Percentiles rank a stretch among this genome's conserved stretches.
phyloP scores from a whole-genome alignment of 2,113 vertebrate species.

The Garra rufa region DNA sequence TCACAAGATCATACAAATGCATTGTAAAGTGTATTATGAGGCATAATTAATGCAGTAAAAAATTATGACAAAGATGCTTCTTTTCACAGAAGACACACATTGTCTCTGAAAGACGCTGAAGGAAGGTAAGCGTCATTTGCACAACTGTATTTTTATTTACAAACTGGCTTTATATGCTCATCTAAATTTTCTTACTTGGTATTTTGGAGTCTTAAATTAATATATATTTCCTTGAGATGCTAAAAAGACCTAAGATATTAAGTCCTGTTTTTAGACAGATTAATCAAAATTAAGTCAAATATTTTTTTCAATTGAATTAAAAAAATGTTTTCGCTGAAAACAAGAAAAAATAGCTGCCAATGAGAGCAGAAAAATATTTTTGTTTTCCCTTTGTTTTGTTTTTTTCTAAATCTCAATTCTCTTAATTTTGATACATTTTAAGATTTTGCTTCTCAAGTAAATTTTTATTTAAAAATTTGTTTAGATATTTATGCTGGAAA shows the following conservation, averaged over 20 bases:
- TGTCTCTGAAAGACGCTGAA: slow-evolving; percentile 81
- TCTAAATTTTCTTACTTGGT: too few species aligned
- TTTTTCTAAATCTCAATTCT: too few species aligned
- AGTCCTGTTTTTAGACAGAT: too few species aligned
- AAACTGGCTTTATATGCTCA: neutral
- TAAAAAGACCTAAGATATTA: too few species aligned
- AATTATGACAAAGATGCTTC: neutral
- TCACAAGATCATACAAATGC: neutral
- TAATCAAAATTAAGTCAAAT: too few species aligned
- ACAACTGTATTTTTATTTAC: neutral
- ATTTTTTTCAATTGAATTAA: too few species aligned
- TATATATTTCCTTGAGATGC: too few species aligned
- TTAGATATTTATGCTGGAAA: neutral
- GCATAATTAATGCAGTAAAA: slow-evolving; percentile 1
- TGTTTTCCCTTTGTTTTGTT: too few species aligned
- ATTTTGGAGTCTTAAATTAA: too few species aligned
- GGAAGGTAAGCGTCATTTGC: slow-evolving; percentile 78
- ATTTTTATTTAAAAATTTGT: neutral
- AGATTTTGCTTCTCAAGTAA: too few species aligned
- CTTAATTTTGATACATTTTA: neutral
- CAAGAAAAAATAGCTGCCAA: neutral
- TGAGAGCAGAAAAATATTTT: too few species aligned
- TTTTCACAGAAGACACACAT: slow-evolving; percentile 81
- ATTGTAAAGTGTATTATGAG: neutral
- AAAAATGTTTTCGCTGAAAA: neutral